Evolutionary conservation across 2,888 invertebrate species (phyloP).

Genomic region (Tigriopus californicus): DNA sequence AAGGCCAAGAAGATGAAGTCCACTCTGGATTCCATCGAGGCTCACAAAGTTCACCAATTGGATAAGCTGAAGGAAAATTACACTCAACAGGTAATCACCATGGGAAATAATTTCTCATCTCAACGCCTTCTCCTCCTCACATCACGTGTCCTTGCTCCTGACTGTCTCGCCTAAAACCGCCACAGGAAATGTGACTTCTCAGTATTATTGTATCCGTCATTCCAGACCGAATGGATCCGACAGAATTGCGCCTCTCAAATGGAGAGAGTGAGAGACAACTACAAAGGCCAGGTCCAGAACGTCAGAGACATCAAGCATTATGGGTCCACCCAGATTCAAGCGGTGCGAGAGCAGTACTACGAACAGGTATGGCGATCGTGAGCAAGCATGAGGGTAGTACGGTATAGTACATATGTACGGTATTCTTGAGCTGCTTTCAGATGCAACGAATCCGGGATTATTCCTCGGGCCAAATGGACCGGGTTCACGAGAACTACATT

Average conservation of each 20-base stretch:
- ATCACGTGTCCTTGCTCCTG: neutral
- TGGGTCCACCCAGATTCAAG: slow-evolving; percentile 56
- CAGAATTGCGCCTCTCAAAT: slow-evolving; percentile 85
- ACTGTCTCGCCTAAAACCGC: neutral
- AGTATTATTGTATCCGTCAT: no score
- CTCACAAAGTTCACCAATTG: slow-evolving; percentile 69
- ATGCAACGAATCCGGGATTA: slow-evolving; percentile 79
- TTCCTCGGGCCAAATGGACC: slow-evolving; percentile 70
- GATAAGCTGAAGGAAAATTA: slow-evolving; percentile 79
- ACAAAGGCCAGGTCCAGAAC: slow-evolving; percentile 66
- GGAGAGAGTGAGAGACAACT: slow-evolving; percentile 81
- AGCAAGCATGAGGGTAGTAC: no score
- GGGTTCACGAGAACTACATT: slow-evolving; percentile 86
- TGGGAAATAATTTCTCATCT: neutral
- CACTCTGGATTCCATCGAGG: slow-evolving; percentile 74
- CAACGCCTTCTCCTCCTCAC: neutral
- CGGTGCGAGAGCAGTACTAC: slow-evolving; percentile 72
- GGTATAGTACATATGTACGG: neutral
- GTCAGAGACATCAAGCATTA: slow-evolving; percentile 74
- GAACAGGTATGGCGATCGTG: slow-evolving; percentile 71
- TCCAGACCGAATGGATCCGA: slow-evolving; percentile 63
- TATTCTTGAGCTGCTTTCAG: slow-evolving; percentile 33
- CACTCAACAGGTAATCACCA: slow-evolving; percentile 44
- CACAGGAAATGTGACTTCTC: no score
- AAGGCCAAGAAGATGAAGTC: slow-evolving; percentile 63